Evolutionary conservation across 2,888 invertebrate species (phyloP), one percentile per base, ranked within the genome.

Genomic region (Embidobia sp.): DNA sequence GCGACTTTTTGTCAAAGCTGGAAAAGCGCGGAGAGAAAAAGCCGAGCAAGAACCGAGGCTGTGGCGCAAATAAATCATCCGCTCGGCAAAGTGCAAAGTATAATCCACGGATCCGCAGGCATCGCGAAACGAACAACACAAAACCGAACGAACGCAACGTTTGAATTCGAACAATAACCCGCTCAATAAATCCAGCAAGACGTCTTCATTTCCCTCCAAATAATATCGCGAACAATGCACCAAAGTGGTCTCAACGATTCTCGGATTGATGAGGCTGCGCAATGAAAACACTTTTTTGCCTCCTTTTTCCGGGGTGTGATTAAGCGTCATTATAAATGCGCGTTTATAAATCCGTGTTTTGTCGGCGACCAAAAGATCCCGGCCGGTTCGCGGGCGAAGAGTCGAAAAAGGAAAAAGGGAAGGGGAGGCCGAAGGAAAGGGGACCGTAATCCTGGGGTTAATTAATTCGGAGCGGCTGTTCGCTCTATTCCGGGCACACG

Each of bases 181-280:
- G 33, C 59, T 61, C 70, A 33, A 74, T 74, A 74, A 74, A 74
- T 74, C 46, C 44, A 35, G 46, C 57, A 53, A 42, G 57, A 66
- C 64, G 49, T 74, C 59, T 74, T 66, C 66, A 66, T 73, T 64
- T 73, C 48, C 57, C 64, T 48, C 48, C 55, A 63, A 72, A 72
- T 48, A 61, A 70, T 70, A 70, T 61, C 59, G 26, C 46, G 59
- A 70, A 70, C 51, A 59, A 70, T 70, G 42, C 59, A 44, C n/a
- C n/a, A 55, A 61, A 53, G 35, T 70, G 42, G 6, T 33, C 46
- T 35, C 31, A 55, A 35, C 42, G 48, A 11, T 51, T 22, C 27
- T 26, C n/a, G 46, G 70, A 61, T 70, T 70, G 61, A 70, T 61
- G 70, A 46, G 53, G 10, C n/a, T 22, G 5, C 42, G 11, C 8